Percentiles rank a stretch among this genome's conserved stretches.
These are phyloP conservation scores for Syndactyla subalaris DNA, from an alignment of 2,797 vertebrate species.

Conservation along the genomic window DNA sequence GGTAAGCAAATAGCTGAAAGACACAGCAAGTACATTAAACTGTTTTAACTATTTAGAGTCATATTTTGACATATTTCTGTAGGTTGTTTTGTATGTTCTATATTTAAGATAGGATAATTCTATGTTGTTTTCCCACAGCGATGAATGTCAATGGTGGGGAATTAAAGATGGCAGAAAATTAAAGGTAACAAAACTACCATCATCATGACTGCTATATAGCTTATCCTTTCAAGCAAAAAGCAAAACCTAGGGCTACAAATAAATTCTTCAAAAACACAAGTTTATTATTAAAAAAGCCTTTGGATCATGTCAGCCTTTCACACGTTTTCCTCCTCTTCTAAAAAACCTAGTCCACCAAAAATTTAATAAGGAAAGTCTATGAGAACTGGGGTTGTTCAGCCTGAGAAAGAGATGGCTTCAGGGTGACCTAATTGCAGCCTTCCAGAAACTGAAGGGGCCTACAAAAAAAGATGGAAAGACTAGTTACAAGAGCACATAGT, in stretches of 20 bases:
- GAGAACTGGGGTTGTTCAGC: neutral
- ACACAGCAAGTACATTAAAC: neutral
- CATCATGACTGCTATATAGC: neutral
- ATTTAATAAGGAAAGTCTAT: fast-evolving
- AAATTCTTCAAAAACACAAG: neutral
- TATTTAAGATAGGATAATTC: neutral
- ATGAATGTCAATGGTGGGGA: neutral
- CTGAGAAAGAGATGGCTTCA: neutral
- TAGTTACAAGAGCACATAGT: neutral
- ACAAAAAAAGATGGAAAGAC: neutral
- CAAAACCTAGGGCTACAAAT: neutral
- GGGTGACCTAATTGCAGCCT: neutral
- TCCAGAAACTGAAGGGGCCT: neutral
- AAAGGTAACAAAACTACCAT: neutral
- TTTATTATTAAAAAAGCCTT: neutral
- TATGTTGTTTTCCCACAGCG: neutral
- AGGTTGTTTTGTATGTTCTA: neutral
- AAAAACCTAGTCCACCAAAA: neutral
- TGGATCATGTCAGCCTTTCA: neutral
- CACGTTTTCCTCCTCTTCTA: neutral
- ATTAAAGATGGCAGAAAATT: neutral
- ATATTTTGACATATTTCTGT: neutral
- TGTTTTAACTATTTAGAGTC: neutral
- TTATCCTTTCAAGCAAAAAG: neutral
- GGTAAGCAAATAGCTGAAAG: neutral